phyloP scores from a whole-genome alignment of 2,797 vertebrate species.

The Sebastes reedi region DNA sequence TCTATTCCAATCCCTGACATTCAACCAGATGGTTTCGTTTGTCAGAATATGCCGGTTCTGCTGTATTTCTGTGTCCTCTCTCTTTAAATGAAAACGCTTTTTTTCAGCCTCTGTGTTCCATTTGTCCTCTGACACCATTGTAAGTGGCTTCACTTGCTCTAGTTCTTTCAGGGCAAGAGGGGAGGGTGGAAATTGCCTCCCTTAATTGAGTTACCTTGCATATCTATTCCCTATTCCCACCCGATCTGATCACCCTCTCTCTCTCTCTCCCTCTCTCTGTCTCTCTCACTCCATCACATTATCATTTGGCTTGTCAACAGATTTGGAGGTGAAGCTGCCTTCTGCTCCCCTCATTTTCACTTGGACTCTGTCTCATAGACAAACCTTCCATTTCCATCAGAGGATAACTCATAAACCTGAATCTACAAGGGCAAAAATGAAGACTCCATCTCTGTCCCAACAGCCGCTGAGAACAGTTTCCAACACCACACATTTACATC shows the following conservation, averaged over 20 bases:
- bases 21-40: neutral
- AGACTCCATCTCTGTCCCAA: neutral
- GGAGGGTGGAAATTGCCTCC: slow-evolving; percentile 67
- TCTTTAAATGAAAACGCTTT: slow-evolving; percentile 24
- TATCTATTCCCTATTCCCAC: slow-evolving; percentile 65
- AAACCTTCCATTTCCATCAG: neutral
- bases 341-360: slow-evolving; percentile 38
- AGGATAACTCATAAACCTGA: neutral
- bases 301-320: slow-evolving; percentile 61
- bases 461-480: neutral
- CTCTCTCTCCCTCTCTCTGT: slow-evolving; percentile 5
- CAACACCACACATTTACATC: neutral
- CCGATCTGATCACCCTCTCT: slow-evolving; percentile 29
- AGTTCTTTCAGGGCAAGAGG: slow-evolving; percentile 66
- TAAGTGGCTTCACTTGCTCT: slow-evolving; percentile 65
- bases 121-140: slow-evolving; percentile 74
- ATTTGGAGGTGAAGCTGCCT: slow-evolving; percentile 47
- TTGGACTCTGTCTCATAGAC: neutral
- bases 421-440: neutral
- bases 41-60: neutral
- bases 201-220: slow-evolving; percentile 77
- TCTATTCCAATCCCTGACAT: neutral
- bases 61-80: slow-evolving; percentile 10
- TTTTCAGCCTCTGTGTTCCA: slow-evolving; percentile 44
- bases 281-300: slow-evolving; percentile 31